Percentiles rank a stretch among this genome's conserved stretches.
Conservation (phyloP, 64 coral and sea anemone species). For the Stylophora pistillata region DNA sequence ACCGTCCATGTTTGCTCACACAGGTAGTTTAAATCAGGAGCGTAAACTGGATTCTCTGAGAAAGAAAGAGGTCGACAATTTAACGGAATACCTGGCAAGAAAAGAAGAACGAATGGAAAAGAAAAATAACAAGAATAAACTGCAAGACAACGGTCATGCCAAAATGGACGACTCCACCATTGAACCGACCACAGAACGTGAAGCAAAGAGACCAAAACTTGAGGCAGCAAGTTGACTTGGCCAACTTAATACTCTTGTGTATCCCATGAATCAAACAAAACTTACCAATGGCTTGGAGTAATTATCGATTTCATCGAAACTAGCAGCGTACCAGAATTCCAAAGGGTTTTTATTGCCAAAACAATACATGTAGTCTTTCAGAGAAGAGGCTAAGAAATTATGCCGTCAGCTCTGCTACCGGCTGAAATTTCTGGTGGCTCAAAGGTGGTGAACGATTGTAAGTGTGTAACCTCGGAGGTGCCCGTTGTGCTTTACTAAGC, state of each 20-base stretch:
- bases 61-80: constrained; percentile 63
- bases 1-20: not conserved
- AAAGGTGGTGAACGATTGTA: too few species aligned
- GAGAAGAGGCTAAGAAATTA: too few species aligned
- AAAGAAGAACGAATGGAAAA: constrained; percentile 62
- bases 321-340: too few species aligned
- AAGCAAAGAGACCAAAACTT: constrained; percentile 29
- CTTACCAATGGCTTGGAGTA: too few species aligned
- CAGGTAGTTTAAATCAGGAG: constrained; percentile 43
- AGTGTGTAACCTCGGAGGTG: too few species aligned
- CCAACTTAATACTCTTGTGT: not conserved
- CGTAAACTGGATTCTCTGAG: constrained; percentile 19
- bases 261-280: too few species aligned
- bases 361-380: too few species aligned
- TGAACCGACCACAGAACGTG: not conserved
- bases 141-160: not conserved
- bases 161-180: not conserved
- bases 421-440: too few species aligned
- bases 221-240: not conserved
- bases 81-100: constrained; percentile 50
- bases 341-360: too few species aligned
- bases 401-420: too few species aligned
- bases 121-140: constrained; percentile 27
- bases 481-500: too few species aligned
- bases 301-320: too few species aligned